Percentiles rank a stretch among this genome's conserved stretches.
These are phyloP conservation scores for Heliconius ismenius DNA, from an alignment of 2,888 invertebrate genomes.

Conservation along the genomic window DNA sequence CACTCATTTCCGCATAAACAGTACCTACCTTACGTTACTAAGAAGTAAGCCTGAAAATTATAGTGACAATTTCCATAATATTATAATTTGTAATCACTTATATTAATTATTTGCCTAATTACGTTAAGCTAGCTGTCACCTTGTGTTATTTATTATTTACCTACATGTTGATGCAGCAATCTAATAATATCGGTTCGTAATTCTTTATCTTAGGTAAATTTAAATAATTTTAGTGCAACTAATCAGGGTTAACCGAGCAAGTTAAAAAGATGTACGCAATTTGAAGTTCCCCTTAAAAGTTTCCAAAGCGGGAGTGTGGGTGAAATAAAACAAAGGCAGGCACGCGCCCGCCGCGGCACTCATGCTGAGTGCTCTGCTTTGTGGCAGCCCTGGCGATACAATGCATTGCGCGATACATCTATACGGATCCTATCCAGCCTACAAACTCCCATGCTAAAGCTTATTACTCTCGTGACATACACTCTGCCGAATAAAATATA, in stretches of 20 bases:
- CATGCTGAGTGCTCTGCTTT: conserved; percentile 80
- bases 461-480: conserved; percentile 45
- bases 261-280: conserved; percentile 73
- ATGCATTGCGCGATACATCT: conserved; percentile 61
- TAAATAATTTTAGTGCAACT: conserved; percentile 40
- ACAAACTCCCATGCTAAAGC: conserved; percentile 45
- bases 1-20: conserved; percentile 80
- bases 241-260: conserved; percentile 65
- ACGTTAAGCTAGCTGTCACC: not conserved
- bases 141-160: not conserved
- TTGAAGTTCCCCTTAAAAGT: conserved; percentile 75
- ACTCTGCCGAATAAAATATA: conserved; percentile 36
- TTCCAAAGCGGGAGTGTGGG: conserved; percentile 76
- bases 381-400: conserved; percentile 72
- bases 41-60: conserved; percentile 59
- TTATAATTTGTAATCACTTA: conserved; percentile 33
- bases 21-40: conserved; percentile 63
- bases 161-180: not conserved
- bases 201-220: not conserved
- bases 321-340: conserved; percentile 79
- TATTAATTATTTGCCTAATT: conserved; percentile 20
- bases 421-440: conserved; percentile 46
- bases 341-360: conserved; percentile 76
- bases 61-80: conserved; percentile 40
- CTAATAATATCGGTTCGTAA: not conserved